Evolutionary conservation across 2,888 invertebrate species (phyloP).

Genomic region (Parochlus steinenii): DNA sequence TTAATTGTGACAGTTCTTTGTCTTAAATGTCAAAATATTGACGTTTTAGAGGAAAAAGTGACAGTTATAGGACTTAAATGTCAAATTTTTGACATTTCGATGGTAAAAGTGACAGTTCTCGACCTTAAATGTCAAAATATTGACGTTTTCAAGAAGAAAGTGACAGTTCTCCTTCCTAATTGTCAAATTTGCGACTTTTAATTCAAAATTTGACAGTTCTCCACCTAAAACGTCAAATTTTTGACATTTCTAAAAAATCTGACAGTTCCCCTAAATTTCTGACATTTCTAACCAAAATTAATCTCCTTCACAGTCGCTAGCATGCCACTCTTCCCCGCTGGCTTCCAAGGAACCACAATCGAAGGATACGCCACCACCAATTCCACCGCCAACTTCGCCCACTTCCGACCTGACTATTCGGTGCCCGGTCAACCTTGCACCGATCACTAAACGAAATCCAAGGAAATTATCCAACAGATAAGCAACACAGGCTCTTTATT

Average conservation of each 20-base stretch:
- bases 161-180: background rate
- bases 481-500: no score
- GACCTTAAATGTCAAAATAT: background rate
- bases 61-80: background rate
- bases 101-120: no score
- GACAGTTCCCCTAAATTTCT: background rate
- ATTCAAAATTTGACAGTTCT: background rate
- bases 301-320: constrained; percentile 31
- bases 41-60: background rate
- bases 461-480: no score
- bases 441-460: no score
- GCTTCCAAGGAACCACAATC: constrained; percentile 56
- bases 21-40: background rate
- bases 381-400: constrained; percentile 70
- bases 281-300: background rate
- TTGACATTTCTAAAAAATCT: background rate
- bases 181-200: background rate
- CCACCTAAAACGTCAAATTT: background rate
- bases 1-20: background rate
- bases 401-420: constrained; percentile 74
- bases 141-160: background rate
- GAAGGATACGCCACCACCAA: constrained; percentile 50
- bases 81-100: no score
- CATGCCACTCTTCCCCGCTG: constrained; percentile 68
- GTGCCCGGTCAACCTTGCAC: constrained; percentile 22